Percentiles rank a stretch among this genome's conserved stretches.
These are phyloP conservation scores for Papio anubis DNA, from an alignment of 2,113 vertebrate species.

Conservation along the genomic window DNA sequence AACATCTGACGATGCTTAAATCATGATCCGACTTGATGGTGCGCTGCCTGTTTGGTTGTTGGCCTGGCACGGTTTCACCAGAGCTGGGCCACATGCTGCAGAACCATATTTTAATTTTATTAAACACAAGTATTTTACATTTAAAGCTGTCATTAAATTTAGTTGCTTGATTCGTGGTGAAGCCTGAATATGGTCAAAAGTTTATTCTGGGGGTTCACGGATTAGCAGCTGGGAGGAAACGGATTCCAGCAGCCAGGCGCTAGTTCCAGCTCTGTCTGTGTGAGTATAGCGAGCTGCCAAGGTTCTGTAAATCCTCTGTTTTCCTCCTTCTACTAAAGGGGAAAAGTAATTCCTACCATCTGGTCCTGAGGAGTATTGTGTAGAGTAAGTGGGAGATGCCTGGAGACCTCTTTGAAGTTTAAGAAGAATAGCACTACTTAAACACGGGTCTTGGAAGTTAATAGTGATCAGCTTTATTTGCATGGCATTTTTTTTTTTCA, in stretches of 20 bases:
- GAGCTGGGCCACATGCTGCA: background rate
- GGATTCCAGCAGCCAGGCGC: background rate
- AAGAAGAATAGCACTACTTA: background rate
- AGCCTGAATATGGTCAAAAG: background rate
- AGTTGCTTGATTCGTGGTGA: conserved; percentile 5
- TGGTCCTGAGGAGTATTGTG: background rate
- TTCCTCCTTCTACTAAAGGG: background rate
- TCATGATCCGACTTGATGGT: background rate
- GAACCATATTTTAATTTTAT: background rate
- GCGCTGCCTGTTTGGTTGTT: background rate
- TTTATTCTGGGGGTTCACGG: conserved; percentile 28
- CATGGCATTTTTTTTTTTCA: background rate
- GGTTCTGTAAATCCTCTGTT: background rate
- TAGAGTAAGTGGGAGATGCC: conserved; percentile 5
- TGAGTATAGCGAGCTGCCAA: background rate
- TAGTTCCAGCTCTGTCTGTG: background rate
- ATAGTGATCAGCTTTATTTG: background rate
- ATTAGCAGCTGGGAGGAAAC: conserved; percentile 39
- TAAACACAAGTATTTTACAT: conserved; percentile 36
- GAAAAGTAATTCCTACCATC: conserved; percentile 33
- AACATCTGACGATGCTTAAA: background rate
- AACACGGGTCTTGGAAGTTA: background rate
- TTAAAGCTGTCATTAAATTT: background rate
- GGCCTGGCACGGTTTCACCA: background rate
- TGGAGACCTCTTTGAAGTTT: conserved; percentile 28